These are phyloP conservation scores for Steinernema carpocapsae DNA, from an alignment of 2,888 invertebrate genomes.

Conservation along the genomic window DNA sequence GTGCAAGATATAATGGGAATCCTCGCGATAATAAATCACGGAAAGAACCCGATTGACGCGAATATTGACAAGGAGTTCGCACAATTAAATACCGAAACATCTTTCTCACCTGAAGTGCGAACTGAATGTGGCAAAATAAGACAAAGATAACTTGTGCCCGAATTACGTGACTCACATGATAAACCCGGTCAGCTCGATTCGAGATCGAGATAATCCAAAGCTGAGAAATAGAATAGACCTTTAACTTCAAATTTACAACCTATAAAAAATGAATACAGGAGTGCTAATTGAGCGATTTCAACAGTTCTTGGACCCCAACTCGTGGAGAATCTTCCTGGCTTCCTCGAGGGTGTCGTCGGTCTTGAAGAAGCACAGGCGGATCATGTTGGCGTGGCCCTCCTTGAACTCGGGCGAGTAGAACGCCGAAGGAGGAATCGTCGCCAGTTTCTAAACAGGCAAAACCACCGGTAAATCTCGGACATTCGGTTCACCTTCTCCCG, in stretches of 20 bases:
- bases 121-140: background rate
- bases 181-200: background rate
- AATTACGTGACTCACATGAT: no score
- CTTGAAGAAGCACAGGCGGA: constrained; percentile 67
- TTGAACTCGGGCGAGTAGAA: constrained; percentile 78
- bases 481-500: constrained; percentile 75
- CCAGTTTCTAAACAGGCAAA: constrained; percentile 76
- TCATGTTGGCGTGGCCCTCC: constrained; percentile 53
- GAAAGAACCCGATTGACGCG: background rate
- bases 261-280: background rate
- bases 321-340: constrained; percentile 56
- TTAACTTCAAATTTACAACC: constrained; percentile 1
- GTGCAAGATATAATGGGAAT: background rate
- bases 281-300: background rate
- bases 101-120: background rate
- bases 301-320: constrained; percentile 28
- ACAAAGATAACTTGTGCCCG: no score
- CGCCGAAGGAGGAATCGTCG: constrained; percentile 90
- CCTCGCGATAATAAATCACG: background rate
- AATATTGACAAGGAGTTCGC: background rate
- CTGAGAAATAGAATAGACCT: background rate
- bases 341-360: constrained; percentile 63
- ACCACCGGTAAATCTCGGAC: constrained; percentile 9
- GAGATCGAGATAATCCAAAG: background rate
- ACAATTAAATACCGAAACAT: background rate